Evolutionary conservation across 1,140 invertebrate species (phyloP), one percentile per base, ranked within the genome.

Genomic region (Drosophila asahinai): DNA sequence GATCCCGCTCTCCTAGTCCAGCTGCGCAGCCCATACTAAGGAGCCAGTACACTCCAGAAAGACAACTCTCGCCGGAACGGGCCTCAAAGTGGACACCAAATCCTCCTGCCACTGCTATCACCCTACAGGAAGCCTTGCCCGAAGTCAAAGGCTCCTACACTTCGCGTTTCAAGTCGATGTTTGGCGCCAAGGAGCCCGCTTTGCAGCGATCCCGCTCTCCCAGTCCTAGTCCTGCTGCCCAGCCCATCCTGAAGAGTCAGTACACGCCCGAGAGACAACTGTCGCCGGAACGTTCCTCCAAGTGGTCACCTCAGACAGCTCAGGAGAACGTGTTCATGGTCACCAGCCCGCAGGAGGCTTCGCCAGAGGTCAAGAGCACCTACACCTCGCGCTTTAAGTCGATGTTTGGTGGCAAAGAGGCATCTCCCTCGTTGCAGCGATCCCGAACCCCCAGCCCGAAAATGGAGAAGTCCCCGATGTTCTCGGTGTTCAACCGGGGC

Each of bases 341-440:
- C 3, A 8, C 80, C 1, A 59, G 15, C 2, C 8, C 78, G 9
- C 68, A 74, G 27, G 70, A 83, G 12, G 73, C 77, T n/a, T 71
- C 75, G 7, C 60, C 74, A 0, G 91, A 92, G 51, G 77, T 77
- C 0, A 92, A 92, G 45, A 68, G 74, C 40, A 73, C 91, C 11
- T 92, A 92, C 42, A 61, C 89, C 14, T 82, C 91, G n/a, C 80
- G 86, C 3, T 78, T 92, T 14, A 92, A 92, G 55, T 84, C 83
- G 1, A 91, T 92, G 76, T 92, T 92, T 45, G 62, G 48, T 3
- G 72, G 77, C 0, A 91, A 91, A 47, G 83, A 82, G 38, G 75
- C 90, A 0, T 75, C 89, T 0, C 81, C 90, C 0, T 59, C 81
- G 0, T 64, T 73, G 0, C 77, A 81, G 33, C 77, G 74, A 6